Base-by-base conservation (phyloP, 2,888 invertebrate genomes). In the Diaperis boleti region DNA sequence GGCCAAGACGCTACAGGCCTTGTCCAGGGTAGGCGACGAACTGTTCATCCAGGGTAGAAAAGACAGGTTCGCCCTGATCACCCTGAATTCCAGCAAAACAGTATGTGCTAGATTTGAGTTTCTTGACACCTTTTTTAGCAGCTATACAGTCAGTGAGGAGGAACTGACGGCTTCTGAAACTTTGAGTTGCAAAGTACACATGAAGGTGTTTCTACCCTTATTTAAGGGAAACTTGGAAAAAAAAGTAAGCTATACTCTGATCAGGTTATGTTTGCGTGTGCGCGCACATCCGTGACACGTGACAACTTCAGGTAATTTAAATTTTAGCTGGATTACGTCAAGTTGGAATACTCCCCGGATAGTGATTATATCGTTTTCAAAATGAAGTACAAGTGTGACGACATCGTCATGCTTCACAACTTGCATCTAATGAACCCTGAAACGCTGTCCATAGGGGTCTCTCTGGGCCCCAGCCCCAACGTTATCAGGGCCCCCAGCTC, bases 11-110 rank as follows among this genome's bases (percentile, higher is more conserved):
- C 86, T 96, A 60, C 92, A 94, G 74, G 89, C 94, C 6, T 83
- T 96, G 67, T 88, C 93, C 17, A 91, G 90, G 82, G 90, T 95
- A 78, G 95, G 95, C 44, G 92, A 94, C 78, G 95, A 95, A 75
- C 82, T 96, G 52, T 94, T 90, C 74, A 82, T 96, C 22, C 93
- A 94, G 80, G 89, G 92, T n/a, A 83, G 87, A 49, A 80, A 85
- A 42, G 86, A 89, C 72, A 88, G 89, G 65, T 83, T 96, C 60
- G 85, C 89, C 29, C 83, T 96, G 65, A 84, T 92, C 64, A 89
- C 94, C 18, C 86, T 95, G 15, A 95, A 94, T 80, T 84, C 89
- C 10, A 87, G 91, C n/a, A 90, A 92, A 81, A 95, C 95, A 3
- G 94, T 94, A 0, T 95, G 92, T 79, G 91, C 89, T 1, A 89